Evolutionary conservation across 1,140 invertebrate genomes (phyloP), one percentile per base, ranked within the genome.

Genomic region (Battus philenor): DNA sequence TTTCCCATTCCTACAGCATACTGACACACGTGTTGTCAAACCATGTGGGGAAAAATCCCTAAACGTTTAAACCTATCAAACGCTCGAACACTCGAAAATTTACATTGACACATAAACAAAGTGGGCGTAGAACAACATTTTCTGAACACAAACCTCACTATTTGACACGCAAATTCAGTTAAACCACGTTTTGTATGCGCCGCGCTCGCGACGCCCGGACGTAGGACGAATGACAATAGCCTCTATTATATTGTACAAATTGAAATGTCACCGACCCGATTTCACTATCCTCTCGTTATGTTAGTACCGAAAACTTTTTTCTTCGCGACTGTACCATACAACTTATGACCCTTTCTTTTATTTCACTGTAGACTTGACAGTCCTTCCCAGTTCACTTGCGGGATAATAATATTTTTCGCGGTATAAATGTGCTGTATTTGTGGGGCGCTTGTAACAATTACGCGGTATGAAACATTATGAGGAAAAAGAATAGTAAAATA

Each of bases 241-340:
- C 12, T 13, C 24, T 13, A 22, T 46, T 46, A 55, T 47, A 47
- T 50, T 47, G 44, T 44, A 31, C 36, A 51, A 55, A 56, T 56
- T 56, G 48, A 51, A 56, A 51, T 56, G 48, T 50, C 41, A 55
- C 49, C 43, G 48, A 54, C 13, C 47, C 47, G 18, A 45, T 57
- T 22, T 46, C 50, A 7, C 32, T 44, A 17, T 34, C 50, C 27
- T 44, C 44, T 24, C 51, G 47, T 12, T 47, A 51, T 29, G 24
- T 16, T 26, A 41, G 38, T 29, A 13, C 13, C 38, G n/a, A 41
- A 41, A 27, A 41, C 24, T 29, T 41, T 41, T 27, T 8, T 27
- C 24, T 8, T 12, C 18, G 20, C 20, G 34, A 15, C n/a, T n/a
- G n/a, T n/a, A n/a, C n/a, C n/a, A n/a, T n/a, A n/a, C 31, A 33